Percentiles rank a stretch among this genome's conserved stretches.
These are phyloP conservation scores for Rousettus madagascariensis DNA, from an alignment of 2,797 vertebrate species.

Conservation along the genomic window DNA sequence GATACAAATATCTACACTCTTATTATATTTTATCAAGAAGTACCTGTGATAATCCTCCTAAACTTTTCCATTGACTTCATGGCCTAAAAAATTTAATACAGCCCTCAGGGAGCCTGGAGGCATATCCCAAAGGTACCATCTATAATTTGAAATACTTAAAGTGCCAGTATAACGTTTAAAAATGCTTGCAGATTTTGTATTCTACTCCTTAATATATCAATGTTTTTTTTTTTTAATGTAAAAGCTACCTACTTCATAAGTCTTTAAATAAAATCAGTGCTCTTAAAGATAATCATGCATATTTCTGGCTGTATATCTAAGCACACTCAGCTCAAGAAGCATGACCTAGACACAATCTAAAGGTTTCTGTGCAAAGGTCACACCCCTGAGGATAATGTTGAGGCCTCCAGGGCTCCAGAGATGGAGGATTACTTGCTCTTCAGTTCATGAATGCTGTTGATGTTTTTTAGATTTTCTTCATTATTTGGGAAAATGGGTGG, in stretches of 20 bases:
- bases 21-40: not conserved
- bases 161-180: not conserved
- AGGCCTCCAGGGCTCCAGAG: not conserved
- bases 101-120: not conserved
- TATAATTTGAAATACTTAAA: slow-evolving; percentile 28
- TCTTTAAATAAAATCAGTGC: not conserved
- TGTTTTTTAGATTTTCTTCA: not conserved
- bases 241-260: not conserved
- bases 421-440: not conserved
- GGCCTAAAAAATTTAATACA: not conserved
- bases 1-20: not conserved
- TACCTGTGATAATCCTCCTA: not conserved
- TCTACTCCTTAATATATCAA: not conserved
- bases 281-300: not conserved
- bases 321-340: not conserved
- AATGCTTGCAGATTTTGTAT: not conserved
- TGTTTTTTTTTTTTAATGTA: not conserved
- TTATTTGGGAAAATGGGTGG: not conserved
- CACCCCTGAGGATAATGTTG: not conserved
- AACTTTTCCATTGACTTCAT: not conserved
- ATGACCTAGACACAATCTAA: not conserved
- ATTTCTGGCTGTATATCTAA: not conserved
- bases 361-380: not conserved
- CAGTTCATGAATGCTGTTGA: not conserved
- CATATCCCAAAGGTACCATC: not conserved